Evolutionary conservation across 2,113 vertebrate genomes (phyloP).

Genomic region (Melanerpes aurifrons): DNA sequence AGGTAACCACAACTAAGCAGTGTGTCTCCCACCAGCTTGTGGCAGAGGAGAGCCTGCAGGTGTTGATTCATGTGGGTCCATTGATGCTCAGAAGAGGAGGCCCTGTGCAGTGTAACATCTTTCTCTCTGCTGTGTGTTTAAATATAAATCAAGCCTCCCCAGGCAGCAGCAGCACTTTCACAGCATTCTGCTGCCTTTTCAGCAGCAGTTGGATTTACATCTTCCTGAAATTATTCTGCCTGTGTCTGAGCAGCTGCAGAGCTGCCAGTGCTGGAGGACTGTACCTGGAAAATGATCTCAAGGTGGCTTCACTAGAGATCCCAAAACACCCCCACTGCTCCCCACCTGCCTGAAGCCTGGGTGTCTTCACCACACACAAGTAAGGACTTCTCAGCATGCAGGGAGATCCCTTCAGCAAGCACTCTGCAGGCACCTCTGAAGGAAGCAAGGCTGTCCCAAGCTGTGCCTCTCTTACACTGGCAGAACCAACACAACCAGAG

Average conservation of each 20-base stretch:
- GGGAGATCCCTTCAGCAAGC: background rate
- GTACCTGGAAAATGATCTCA: background rate
- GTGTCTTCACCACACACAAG: background rate
- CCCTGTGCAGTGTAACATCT: background rate
- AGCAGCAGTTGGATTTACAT: background rate
- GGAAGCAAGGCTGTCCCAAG: background rate
- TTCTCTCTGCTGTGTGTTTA: background rate
- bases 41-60: background rate
- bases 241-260: background rate
- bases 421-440: background rate
- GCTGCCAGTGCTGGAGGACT: background rate
- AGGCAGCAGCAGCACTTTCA: background rate
- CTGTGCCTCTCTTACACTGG: background rate
- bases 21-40: background rate
- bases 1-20: background rate
- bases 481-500: background rate
- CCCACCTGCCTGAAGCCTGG: background rate
- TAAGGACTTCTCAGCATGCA: background rate
- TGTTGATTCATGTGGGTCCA: background rate
- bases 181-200: background rate
- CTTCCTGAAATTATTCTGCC: background rate
- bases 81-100: background rate
- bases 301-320: background rate
- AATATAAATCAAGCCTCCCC: background rate
- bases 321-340: background rate